These are phyloP conservation scores for Protula sp. DNA, from an alignment of 2,888 invertebrate genomes.

Conservation along the genomic window DNA sequence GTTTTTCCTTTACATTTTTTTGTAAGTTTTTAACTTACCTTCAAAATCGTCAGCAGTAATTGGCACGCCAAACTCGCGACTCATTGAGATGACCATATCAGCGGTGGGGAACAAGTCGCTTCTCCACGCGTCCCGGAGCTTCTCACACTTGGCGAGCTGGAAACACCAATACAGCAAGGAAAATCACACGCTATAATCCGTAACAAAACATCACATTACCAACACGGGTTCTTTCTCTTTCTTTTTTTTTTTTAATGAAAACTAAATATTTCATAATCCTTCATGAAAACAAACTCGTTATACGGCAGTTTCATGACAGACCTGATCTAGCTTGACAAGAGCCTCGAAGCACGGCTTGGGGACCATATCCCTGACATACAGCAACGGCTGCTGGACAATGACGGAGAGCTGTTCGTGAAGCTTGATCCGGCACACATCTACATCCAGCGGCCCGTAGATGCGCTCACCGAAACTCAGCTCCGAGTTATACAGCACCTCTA, in stretches of 20 bases:
- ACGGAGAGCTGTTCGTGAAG: constrained; percentile 46
- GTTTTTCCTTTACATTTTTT: too few relatives aligned
- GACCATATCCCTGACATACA: constrained; percentile 52
- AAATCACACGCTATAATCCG: too few relatives aligned
- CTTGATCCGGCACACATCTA: constrained; percentile 48
- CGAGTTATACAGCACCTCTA: constrained; percentile 48
- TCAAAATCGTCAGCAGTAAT: constrained; percentile 46
- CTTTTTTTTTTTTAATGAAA: too few relatives aligned
- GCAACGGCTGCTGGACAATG: constrained; percentile 47
- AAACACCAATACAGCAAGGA: too few relatives aligned
- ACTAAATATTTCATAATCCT: too few relatives aligned
- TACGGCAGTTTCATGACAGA: too few relatives aligned
- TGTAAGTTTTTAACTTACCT: too few relatives aligned
- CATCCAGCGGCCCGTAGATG: constrained; percentile 48
- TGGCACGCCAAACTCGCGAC: constrained; percentile 51
- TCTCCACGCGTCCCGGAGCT: constrained; percentile 39
- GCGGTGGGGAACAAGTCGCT: constrained; percentile 48
- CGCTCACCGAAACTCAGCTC: constrained; percentile 44
- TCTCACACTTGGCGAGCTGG: constrained; percentile 20
- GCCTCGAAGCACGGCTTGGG: constrained; percentile 49
- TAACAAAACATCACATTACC: too few relatives aligned
- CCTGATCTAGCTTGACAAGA: constrained; percentile 46
- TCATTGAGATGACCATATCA: constrained; percentile 51
- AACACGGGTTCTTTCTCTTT: too few relatives aligned
- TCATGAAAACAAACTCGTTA: too few relatives aligned